phyloP scores from a whole-genome alignment of 2,113 vertebrate genomes.

The Gopherus flavomarginatus region DNA sequence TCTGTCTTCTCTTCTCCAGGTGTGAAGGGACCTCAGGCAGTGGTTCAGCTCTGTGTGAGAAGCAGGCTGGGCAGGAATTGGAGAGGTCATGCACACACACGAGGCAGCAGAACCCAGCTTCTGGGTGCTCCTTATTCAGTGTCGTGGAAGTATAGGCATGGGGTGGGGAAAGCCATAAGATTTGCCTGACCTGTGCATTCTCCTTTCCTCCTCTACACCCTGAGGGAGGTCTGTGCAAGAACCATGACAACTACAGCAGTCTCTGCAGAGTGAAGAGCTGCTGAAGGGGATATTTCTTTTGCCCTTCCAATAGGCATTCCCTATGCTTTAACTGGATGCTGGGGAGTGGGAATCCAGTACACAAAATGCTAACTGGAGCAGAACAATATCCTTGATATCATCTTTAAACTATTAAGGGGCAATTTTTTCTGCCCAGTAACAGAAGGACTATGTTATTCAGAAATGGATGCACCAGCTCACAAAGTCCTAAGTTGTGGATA shows the following conservation, averaged over 20 bases:
- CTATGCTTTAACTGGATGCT: background rate
- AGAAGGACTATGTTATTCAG: background rate
- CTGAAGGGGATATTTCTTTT: accelerated
- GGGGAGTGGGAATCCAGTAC: background rate
- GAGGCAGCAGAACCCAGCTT: background rate
- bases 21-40: background rate
- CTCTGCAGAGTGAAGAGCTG: background rate
- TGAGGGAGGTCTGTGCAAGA: background rate
- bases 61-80: background rate
- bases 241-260: background rate
- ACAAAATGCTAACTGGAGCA: background rate
- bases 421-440: background rate
- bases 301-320: background rate
- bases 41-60: background rate
- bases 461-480: background rate
- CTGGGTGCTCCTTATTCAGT: background rate
- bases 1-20: background rate
- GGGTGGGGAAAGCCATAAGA: background rate
- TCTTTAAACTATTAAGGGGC: background rate
- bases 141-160: accelerated
- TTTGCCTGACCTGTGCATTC: background rate
- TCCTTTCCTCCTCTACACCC: background rate
- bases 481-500: background rate
- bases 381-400: background rate
- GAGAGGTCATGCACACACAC: accelerated